Conservation (phyloP, 2,113 vertebrate genomes). For the Lynx canadensis region DNA sequence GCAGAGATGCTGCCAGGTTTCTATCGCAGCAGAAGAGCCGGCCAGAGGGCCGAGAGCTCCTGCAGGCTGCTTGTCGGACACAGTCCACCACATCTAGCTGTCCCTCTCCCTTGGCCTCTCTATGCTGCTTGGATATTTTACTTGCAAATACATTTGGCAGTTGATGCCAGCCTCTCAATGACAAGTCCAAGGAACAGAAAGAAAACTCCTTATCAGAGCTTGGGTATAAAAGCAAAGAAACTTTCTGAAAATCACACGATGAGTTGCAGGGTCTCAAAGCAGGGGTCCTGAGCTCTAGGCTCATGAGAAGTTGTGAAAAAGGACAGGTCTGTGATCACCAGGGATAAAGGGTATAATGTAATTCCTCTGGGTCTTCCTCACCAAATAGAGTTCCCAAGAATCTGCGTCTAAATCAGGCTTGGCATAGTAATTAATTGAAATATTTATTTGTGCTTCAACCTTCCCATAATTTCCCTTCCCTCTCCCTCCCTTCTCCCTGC, state of each 20-base stretch:
- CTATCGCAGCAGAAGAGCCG: not conserved
- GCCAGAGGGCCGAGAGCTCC: not conserved
- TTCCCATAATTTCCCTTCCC: not conserved
- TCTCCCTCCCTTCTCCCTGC: not conserved
- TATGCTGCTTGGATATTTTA: constrained; percentile 54
- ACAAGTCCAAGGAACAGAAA: constrained; percentile 24
- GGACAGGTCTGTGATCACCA: not conserved
- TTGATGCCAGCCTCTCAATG: constrained; percentile 45
- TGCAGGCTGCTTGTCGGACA: not conserved
- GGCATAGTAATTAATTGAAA: not conserved
- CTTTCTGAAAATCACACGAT: not conserved
- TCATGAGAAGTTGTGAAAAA: not conserved
- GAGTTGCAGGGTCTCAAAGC: not conserved
- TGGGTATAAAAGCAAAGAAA: not conserved
- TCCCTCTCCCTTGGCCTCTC: not conserved
- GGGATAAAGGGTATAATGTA: not conserved
- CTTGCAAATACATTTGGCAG: constrained; percentile 67
- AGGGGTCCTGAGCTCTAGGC: not conserved
- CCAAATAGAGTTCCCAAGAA: not conserved
- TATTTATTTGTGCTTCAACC: not conserved
- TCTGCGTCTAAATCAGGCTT: not conserved
- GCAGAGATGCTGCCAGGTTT: not conserved
- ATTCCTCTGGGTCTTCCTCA: not conserved
- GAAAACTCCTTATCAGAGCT: not conserved
- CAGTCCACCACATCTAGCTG: not conserved